Evolutionary conservation across 2,797 vertebrate species (phyloP).

Genomic region (Fundulus diaphanus): DNA sequence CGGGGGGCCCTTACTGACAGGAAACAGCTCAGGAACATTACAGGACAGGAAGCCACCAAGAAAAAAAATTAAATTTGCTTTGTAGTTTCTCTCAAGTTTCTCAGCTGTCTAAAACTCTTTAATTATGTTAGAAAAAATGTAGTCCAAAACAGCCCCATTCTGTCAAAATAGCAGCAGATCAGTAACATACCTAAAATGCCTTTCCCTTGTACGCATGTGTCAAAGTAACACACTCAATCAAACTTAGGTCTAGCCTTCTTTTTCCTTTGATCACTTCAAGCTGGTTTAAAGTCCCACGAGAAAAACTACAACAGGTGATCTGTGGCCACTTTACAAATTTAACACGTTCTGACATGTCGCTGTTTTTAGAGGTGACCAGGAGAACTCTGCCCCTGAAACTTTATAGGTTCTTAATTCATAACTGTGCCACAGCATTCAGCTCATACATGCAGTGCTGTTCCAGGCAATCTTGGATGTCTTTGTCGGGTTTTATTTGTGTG

Average conservation of each 20-base stretch:
- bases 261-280: constrained; percentile 68
- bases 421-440: constrained; percentile 11
- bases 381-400: constrained; percentile 12
- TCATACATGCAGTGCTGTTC: constrained; percentile 36
- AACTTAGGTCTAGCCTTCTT: constrained; percentile 55
- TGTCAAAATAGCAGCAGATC: constrained; percentile 76
- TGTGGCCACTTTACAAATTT: constrained; percentile 53
- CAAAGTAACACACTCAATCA: constrained; percentile 73
- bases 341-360: constrained; percentile 57
- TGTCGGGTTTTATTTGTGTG: constrained; percentile 69
- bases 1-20: constrained; percentile 67
- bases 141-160: constrained; percentile 76
- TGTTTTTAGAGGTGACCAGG: constrained; percentile 34
- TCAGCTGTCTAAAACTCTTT: constrained; percentile 66
- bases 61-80: constrained; percentile 40
- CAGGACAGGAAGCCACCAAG: constrained; percentile 73
- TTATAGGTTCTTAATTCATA: constrained; percentile 24
- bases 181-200: constrained; percentile 76
- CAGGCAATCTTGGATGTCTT: constrained; percentile 54
- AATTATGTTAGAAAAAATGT: constrained; percentile 79
- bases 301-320: constrained; percentile 73
- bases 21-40: constrained; percentile 68
- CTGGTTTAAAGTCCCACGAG: constrained; percentile 58
- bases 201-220: constrained; percentile 75
- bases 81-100: constrained; percentile 66